These are phyloP conservation scores for Blastomussa wellsi DNA, from an alignment of 92 coral and sea anemone genomes.

Conservation along the genomic window DNA sequence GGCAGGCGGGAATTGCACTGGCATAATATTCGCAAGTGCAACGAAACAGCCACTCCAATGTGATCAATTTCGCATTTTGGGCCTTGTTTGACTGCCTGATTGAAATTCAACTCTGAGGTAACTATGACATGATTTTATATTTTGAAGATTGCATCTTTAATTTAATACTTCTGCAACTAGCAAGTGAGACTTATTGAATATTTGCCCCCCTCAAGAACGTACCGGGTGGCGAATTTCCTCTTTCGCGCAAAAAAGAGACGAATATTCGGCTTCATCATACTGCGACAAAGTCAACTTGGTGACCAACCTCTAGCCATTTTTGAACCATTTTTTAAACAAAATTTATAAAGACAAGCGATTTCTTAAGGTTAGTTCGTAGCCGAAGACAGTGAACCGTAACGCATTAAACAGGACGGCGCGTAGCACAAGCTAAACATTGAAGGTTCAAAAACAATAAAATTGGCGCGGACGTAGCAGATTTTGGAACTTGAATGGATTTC, in stretches of 20 bases:
- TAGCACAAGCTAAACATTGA: not conserved
- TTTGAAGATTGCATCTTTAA: not conserved
- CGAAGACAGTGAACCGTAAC: not conserved
- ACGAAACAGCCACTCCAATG: not conserved
- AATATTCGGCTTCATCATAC: not conserved
- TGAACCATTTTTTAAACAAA: not conserved
- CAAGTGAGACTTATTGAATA: not conserved
- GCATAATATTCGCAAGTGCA: not conserved
- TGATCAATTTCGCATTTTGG: not conserved
- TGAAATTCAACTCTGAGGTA: not conserved
- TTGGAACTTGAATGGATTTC: not conserved
- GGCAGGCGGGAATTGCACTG: not conserved
- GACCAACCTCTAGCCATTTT: not conserved
- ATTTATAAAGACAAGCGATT: not conserved
- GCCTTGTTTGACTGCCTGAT: not conserved
- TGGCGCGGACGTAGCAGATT: not conserved
- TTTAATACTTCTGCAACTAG: not conserved
- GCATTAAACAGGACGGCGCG: not conserved
- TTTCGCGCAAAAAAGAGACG: not conserved
- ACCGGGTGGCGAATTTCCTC: not conserved
- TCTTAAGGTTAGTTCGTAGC: not conserved
- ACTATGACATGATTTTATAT: not conserved
- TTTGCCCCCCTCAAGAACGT: not conserved
- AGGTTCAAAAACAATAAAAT: not conserved
- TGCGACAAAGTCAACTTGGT: not conserved